Percentiles rank a stretch among this genome's conserved stretches.
Conservation (phyloP, 2,888 invertebrate species). For the Chymomyza caudatula region DNA sequence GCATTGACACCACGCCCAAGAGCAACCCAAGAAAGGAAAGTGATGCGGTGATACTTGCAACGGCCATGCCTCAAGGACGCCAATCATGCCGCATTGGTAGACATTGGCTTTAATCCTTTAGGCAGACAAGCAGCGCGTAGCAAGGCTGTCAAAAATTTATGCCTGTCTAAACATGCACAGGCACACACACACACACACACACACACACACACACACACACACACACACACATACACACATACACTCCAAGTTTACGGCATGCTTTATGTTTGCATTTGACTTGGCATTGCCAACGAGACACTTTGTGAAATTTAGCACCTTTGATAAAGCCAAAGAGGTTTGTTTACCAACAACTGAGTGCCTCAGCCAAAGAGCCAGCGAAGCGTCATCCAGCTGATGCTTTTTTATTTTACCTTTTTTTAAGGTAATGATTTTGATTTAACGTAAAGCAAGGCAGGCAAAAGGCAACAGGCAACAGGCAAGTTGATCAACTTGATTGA, state of each 20-base stretch:
- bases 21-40: neutral
- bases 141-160: constrained; percentile 45
- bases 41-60: neutral
- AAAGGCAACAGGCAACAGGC: constrained; percentile 11
- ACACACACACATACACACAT: neutral
- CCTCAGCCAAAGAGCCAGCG: neutral
- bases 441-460: constrained; percentile 34
- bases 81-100: neutral
- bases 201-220: constrained; percentile 3
- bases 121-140: constrained; percentile 58
- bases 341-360: constrained; percentile 49
- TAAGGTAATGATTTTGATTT: constrained; percentile 41
- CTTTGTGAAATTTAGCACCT: constrained; percentile 62
- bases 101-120: constrained; percentile 40
- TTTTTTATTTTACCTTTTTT: neutral
- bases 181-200: constrained; percentile 30
- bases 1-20: neutral
- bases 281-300: constrained; percentile 54
- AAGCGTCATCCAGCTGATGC: neutral
- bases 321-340: constrained; percentile 57
- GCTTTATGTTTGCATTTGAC: constrained; percentile 60
- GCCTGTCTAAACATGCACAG: constrained; percentile 42
- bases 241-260: neutral
- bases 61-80: neutral
- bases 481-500: constrained; percentile 38